phyloP scores from a whole-genome alignment of 1,140 invertebrate species.

The Dufourea novaeangliae region DNA sequence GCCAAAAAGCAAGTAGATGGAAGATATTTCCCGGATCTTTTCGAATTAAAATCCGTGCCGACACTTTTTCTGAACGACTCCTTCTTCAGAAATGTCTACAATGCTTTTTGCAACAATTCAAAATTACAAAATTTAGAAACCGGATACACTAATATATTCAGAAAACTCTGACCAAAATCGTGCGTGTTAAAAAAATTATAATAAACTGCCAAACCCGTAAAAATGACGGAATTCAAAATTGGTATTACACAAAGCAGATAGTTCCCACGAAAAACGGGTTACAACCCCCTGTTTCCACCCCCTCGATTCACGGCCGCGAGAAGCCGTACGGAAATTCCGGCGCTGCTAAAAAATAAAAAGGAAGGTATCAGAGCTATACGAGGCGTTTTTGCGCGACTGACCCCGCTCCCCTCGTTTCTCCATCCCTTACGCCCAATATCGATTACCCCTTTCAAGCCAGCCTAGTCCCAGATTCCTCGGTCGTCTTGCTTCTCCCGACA shows the following conservation, averaged over 20 bases:
- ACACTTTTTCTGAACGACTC: too few species aligned
- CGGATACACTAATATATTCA: too few species aligned
- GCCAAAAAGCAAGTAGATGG: not conserved
- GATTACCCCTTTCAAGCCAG: constrained; percentile 29
- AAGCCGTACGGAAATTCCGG: not conserved
- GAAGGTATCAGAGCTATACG: not conserved
- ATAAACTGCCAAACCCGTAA: too few species aligned
- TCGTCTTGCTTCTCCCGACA: constrained; percentile 11
- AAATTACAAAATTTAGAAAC: too few species aligned
- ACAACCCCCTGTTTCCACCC: too few species aligned
- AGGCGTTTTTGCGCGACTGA: not conserved
- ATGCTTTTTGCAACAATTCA: too few species aligned
- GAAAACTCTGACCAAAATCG: too few species aligned
- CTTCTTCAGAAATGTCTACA: too few species aligned
- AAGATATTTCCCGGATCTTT: not conserved
- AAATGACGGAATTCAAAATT: too few species aligned
- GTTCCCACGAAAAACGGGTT: not conserved
- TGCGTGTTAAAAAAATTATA: not conserved
- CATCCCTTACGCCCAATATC: constrained; percentile 10
- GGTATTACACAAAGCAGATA: not conserved
- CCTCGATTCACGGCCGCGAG: too few species aligned
- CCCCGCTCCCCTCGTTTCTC: constrained; percentile 13
- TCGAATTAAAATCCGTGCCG: too few species aligned
- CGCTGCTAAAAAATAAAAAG: not conserved
- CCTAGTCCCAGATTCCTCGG: constrained; percentile 16